phyloP scores from a whole-genome alignment of 64 coral and sea anemone species.

The Montipora cactus region DNA sequence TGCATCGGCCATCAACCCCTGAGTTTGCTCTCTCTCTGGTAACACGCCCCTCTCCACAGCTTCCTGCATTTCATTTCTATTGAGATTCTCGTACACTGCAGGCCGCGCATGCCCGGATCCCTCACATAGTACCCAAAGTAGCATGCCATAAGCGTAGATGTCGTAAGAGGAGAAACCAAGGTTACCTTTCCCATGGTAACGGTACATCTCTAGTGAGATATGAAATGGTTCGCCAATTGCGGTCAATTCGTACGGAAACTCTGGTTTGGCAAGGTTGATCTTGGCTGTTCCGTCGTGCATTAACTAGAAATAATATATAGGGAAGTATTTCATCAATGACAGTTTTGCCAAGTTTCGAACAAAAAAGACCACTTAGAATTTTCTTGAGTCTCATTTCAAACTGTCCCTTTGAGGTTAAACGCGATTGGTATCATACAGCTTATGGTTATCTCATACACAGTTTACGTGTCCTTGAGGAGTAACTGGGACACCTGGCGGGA shows the following conservation, averaged over 20 bases:
- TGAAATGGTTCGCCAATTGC: slow-evolving; percentile 60
- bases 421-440: too few relatives aligned
- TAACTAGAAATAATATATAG: neutral
- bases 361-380: too few relatives aligned
- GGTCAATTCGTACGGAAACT: slow-evolving; percentile 54
- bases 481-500: too few relatives aligned
- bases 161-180: slow-evolving; percentile 38
- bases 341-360: too few relatives aligned
- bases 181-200: neutral
- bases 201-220: slow-evolving; percentile 75
- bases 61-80: slow-evolving; percentile 20
- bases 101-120: slow-evolving; percentile 41
- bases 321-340: neutral
- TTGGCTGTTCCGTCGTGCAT: slow-evolving; percentile 64
- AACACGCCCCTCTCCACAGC: slow-evolving; percentile 7
- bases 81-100: slow-evolving; percentile 2
- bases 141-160: slow-evolving; percentile 69
- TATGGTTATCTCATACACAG: too few relatives aligned
- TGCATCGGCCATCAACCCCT: slow-evolving; percentile 27
- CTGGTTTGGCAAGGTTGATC: slow-evolving; percentile 70
- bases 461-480: too few relatives aligned
- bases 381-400: too few relatives aligned
- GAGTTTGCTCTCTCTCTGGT: slow-evolving; percentile 36
- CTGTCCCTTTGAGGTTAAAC: too few relatives aligned
- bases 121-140: slow-evolving; percentile 65